Base-by-base conservation (phyloP, 2,888 invertebrate genomes). In the Drosophila macrospina region DNA sequence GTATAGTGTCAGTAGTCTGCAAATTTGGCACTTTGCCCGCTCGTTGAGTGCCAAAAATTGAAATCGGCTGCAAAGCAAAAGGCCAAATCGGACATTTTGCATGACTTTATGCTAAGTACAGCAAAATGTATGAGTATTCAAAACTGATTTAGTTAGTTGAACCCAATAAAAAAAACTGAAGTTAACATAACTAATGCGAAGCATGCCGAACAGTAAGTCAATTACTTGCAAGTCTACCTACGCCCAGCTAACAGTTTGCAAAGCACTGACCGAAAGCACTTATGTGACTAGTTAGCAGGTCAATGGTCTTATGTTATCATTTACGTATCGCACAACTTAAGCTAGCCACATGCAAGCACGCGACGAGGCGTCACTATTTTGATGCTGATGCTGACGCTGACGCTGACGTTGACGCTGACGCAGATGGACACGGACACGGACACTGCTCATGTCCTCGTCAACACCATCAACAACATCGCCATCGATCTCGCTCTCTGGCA, bases 301-400 rank as follows among this genome's bases (percentile, higher is more conserved):
- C 13, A 47, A 37, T 37, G 34, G 4, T 10, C 32, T 41, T 15
- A 13, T 24, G 28, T n/a, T 51, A 36, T 72, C 15, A 47, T 51
- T 60, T 16, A 15, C 30, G 37, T 39, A 50, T 73, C 50, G 30
- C 37, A 13, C 39, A 69, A 44, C 41, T 81, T 68, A 85, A 79
- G 79, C 72, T 60, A 86, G 79, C 86, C 86, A 77, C 88, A 83
- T 83, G 88, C 85, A 85, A 77, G 86, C 80, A 69, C 60, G 70
- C 70, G 70, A 71, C 61, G 73, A 72, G 75, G 69, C 57, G 75
- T 69, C 68, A 72, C 71, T 72, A 77, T 67, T 74, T 56, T 69
- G 71, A 47, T 13, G 41, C 41, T 44, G 54, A 54, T 15, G 55
- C 15, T 15, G 45, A 48, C 70, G 67, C 44, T 78, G 71, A 47